Base-by-base conservation (phyloP, 2,888 invertebrate species). In the Portevinia maculata region DNA sequence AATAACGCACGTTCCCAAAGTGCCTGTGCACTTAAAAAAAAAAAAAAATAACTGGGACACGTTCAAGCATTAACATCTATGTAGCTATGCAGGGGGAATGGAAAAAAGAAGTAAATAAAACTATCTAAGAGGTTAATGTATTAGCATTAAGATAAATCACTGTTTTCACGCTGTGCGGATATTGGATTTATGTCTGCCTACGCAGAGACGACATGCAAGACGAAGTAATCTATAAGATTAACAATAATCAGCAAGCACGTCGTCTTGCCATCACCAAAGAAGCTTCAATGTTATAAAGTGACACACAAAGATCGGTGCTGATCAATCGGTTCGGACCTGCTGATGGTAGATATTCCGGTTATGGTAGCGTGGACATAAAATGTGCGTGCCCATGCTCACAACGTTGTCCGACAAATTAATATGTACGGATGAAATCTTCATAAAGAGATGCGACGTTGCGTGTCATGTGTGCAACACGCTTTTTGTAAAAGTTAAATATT, bases 371-470 rank as follows among this genome's bases (percentile, higher is more conserved):
- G 52, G 55, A 78, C 62, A 71, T 57, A 41, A 50, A 57, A 69
- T 69, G 62, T 70, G 79, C 69, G 48, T 75, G 65, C 53, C 50
- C 79, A 81, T 81, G 79, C 70, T 75, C 57, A 64, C 64, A 59
- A 37, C 21, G 50, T 39, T 75, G 79, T 75, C 75, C 57, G 55
- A 81, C 75, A 81, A 75, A 81, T 81, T 81, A 81, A 81, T 81
- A 75, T 52, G 79, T 69, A 30, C 32, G 64, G n/a, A 39, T 64
- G 62, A 34, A 37, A 46, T 37, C 52, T 62, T 60, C 13, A 50
- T 62, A 59, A 59, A 34, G 15, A 52, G 59, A 59, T 81, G 52
- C 64, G 79, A 69, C 62, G 52, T 59, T 81, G 69, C 79, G 75
- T 57, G 44, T 24, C 24, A 24, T 24, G 24, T 24, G 24, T 52